phyloP scores from a whole-genome alignment of 2,113 vertebrate genomes.

The Leucoraja erinaceus region DNA sequence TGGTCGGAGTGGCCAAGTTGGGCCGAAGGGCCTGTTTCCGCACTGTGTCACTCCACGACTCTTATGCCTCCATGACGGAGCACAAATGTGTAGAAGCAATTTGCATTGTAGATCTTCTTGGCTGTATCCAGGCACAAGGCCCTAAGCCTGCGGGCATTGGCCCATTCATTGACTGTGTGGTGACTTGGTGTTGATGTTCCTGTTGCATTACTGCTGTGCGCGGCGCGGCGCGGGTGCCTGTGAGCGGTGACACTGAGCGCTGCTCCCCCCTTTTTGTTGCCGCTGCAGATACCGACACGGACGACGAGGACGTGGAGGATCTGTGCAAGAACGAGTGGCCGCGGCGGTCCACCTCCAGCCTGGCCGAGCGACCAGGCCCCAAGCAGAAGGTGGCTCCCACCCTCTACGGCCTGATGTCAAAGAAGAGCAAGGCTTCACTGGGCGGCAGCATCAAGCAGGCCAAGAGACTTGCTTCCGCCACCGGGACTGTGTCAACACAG shows the following conservation, averaged over 20 bases:
- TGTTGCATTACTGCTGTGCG: too few relatives aligned
- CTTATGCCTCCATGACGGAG: too few relatives aligned
- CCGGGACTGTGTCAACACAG: conserved; percentile 63
- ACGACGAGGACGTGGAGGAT: conserved; percentile 80
- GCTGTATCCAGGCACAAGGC: too few relatives aligned
- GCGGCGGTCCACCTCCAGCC: conserved; percentile 55
- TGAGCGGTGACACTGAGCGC: conserved; percentile 29
- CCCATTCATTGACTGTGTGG: too few relatives aligned
- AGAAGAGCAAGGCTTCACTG: conserved; percentile 54
- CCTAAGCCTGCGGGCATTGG: too few relatives aligned
- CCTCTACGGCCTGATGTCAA: conserved; percentile 57
- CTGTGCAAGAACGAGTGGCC: conserved; percentile 76
- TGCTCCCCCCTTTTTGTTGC: conserved; percentile 3
- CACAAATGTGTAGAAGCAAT: too few relatives aligned
- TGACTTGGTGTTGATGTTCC: too few relatives aligned
- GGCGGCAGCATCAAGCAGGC: conserved; percentile 45
- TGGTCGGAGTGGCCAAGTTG: too few relatives aligned
- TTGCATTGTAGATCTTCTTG: too few relatives aligned
- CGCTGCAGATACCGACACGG: conserved; percentile 85
- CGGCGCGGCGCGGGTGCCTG: too few relatives aligned
- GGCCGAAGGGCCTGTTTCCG: too few relatives aligned
- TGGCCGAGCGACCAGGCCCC: conserved; percentile 43
- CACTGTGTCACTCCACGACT: too few relatives aligned
- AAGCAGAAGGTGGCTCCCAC: conserved; percentile 55
- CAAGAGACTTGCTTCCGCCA: conserved; percentile 46